Conservation (phyloP, 1,140 invertebrate genomes). For the Xylocopa sonorina region DNA sequence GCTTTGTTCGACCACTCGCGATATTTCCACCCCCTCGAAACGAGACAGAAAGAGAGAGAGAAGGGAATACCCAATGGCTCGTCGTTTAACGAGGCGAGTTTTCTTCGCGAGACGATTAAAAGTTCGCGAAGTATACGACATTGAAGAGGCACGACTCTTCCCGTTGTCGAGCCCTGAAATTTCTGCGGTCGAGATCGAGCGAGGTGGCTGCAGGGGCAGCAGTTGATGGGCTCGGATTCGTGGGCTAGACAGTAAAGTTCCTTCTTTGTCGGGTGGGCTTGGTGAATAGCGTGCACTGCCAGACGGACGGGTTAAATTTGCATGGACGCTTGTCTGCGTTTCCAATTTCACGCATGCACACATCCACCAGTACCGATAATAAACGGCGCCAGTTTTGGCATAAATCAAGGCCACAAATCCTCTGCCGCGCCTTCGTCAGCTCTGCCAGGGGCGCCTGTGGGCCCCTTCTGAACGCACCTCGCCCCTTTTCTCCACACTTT, state of each 20-base stretch:
- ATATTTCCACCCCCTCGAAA: neutral
- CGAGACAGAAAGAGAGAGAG: no score
- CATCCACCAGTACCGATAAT: slow-evolving; percentile 76
- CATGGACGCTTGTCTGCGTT: slow-evolving; percentile 79
- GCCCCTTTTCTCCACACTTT: no score
- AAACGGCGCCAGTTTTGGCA: slow-evolving; percentile 77
- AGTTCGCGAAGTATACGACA: neutral
- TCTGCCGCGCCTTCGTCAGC: slow-evolving; percentile 65
- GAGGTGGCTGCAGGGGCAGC: slow-evolving; percentile 7
- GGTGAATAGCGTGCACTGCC: slow-evolving; percentile 64
- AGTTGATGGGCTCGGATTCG: slow-evolving; percentile 5
- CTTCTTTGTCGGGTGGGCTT: slow-evolving; percentile 69
- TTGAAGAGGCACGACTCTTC: slow-evolving; percentile 7
- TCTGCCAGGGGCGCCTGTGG: slow-evolving; percentile 14
- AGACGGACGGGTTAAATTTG: slow-evolving; percentile 75
- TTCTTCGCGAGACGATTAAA: slow-evolving; percentile 10
- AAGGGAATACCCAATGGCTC: no score
- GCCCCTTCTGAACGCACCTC: slow-evolving; percentile 30
- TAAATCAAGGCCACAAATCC: slow-evolving; percentile 77
- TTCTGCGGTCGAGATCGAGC: neutral
- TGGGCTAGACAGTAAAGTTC: slow-evolving; percentile 65
- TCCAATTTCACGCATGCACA: slow-evolving; percentile 80
- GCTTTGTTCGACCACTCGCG: neutral
- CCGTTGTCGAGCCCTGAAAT: slow-evolving; percentile 7
- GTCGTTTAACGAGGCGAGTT: slow-evolving; percentile 10